Evolutionary conservation across 2,113 vertebrate species (phyloP), one percentile per base, ranked within the genome.

Genomic region (Platanista minor): DNA sequence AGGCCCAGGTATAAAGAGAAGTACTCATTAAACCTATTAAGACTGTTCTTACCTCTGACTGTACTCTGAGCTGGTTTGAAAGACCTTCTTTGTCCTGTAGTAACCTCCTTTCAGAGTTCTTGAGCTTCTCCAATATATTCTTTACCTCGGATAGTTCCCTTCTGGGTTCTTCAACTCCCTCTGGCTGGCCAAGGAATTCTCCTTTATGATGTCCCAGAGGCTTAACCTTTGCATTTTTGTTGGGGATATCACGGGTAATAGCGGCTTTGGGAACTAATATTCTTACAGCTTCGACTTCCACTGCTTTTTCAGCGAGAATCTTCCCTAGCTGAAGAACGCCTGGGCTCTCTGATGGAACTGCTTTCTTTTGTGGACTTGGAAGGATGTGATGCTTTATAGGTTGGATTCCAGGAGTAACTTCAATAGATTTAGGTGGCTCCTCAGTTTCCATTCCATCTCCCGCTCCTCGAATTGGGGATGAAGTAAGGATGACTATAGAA

Each of bases 391-490:
- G 97, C 96, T 91, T 98, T 0, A 91, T 41, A 87, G 97, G 31
- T 27, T 80, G 81, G 77, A 93, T 14, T 69, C 98, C 99, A 17
- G 98, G 46, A 10, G 90, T 87, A 14, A 96, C 94, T 98, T 99
- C 99, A 57, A 98, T 82, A 0, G 97, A 72, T 54, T 97, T 98
- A 20, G 96, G 82, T 0, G 99, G 95, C 92, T 99, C 99, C 91
- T 99, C 98, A 1, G 98, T 99, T 99, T 99, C 99, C 99, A 99
- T 99, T 98, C 99, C 99, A 99, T 99, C 99, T 29, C 99, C 99
- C 57, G 99, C 98, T 57, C 99, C 99, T 97, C 99, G 98, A 64
- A 99, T 49, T 4, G 99, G 99, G 92, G 99, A 98, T 0, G 95
- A 92, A 91, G 98, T 96, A 64, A 98, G 97, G 33, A 97, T 92